Percentiles rank a stretch among this genome's conserved stretches.
phyloP scores from a whole-genome alignment of 2,797 vertebrate species.

The Leptodactylus fallax region DNA sequence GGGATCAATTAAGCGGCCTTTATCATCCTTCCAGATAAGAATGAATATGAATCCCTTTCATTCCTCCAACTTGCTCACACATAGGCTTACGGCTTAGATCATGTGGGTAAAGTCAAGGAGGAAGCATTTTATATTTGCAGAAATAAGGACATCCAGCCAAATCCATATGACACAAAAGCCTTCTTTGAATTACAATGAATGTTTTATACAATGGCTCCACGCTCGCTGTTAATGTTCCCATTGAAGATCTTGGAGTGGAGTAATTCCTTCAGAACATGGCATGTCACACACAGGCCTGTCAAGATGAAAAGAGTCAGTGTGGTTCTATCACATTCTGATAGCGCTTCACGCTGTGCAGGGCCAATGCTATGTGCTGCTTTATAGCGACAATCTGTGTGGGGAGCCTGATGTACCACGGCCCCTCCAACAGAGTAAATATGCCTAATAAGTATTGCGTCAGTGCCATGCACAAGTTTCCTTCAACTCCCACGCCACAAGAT shows the following conservation, averaged over 20 bases:
- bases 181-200: constrained; percentile 49
- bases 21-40: constrained; percentile 3
- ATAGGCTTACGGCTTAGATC: constrained; percentile 30
- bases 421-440: constrained; percentile 10
- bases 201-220: constrained; percentile 31
- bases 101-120: constrained; percentile 20
- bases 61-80: constrained; percentile 6
- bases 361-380: constrained; percentile 22
- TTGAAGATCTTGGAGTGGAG: constrained; percentile 49
- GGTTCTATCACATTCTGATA: constrained; percentile 41
- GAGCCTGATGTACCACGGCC: constrained; percentile 8
- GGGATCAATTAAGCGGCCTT: background rate
- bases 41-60: background rate
- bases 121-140: constrained; percentile 27
- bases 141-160: constrained; percentile 32
- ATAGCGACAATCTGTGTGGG: constrained; percentile 9
- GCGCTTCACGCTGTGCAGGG: constrained; percentile 22
- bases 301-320: constrained; percentile 36
- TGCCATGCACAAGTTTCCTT: constrained; percentile 5
- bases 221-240: constrained; percentile 44
- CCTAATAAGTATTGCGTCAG: constrained; percentile 43
- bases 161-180: constrained; percentile 32
- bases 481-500: constrained; percentile 11
- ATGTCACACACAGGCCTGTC: constrained; percentile 48
- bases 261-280: constrained; percentile 51